A percentile compares a stretch with the other conserved stretches of the same genome.
These are phyloP conservation scores for Ammospiza nelsoni DNA, from an alignment of 2,113 vertebrate genomes.

Conservation along the genomic window DNA sequence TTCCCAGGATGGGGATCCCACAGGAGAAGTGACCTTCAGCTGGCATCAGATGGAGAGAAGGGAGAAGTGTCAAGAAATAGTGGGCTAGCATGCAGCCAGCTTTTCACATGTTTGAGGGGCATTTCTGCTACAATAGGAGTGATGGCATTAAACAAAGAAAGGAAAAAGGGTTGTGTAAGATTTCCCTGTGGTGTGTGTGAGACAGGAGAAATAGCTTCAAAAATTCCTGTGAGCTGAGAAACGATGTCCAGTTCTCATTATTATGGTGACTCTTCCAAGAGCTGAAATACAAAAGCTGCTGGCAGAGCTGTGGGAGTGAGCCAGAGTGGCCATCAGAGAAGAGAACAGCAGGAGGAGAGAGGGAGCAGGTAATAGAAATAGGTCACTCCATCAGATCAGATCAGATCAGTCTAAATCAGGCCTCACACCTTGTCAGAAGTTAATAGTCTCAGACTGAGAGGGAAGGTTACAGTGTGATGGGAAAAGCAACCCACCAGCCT, in stretches of 20 bases:
- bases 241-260: neutral
- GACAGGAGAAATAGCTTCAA: neutral
- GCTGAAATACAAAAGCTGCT: neutral
- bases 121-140: neutral
- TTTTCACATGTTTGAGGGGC: neutral
- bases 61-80: neutral
- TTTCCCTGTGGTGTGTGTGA: neutral
- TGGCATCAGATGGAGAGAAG: neutral
- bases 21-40: fast-evolving
- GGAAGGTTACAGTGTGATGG: neutral
- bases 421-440: slow-evolving; percentile 31
- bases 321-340: neutral
- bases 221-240: neutral
- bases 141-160: neutral
- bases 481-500: neutral
- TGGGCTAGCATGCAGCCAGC: neutral
- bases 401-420: neutral
- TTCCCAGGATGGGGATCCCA: neutral
- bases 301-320: neutral
- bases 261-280: neutral
- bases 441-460: slow-evolving; percentile 6
- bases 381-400: slow-evolving; percentile 25
- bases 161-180: neutral
- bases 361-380: neutral
- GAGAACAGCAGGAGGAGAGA: neutral